Evolutionary conservation across 2,113 vertebrate species (phyloP).

Genomic region (Grammomys dolichurus): DNA sequence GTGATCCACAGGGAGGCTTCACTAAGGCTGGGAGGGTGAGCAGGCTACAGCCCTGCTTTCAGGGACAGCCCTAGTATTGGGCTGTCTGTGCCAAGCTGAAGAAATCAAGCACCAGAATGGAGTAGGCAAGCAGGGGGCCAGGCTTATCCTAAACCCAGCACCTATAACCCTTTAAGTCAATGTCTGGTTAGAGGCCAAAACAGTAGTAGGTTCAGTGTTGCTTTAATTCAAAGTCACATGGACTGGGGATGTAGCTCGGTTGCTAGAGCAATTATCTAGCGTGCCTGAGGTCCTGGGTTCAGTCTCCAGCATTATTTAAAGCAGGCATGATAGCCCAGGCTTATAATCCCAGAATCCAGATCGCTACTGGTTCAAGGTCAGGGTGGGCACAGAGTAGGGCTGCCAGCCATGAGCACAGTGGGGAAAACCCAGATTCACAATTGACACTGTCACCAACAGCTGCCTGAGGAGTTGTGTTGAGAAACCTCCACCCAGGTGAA

Average conservation of each 20-base stretch:
- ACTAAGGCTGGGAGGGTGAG: neutral
- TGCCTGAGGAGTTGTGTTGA: neutral
- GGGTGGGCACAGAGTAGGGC: too few relatives aligned
- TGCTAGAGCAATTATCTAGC: too few relatives aligned
- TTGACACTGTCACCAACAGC: neutral
- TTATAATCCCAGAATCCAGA: neutral
- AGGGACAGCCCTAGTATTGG: neutral
- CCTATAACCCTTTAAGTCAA: too few relatives aligned
- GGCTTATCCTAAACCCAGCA: neutral
- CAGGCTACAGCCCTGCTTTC: neutral
- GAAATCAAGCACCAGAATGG: neutral
- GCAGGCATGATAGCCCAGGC: neutral
- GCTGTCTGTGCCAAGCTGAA: neutral
- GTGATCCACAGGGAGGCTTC: neutral
- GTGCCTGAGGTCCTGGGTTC: too few relatives aligned
- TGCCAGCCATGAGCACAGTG: too few relatives aligned
- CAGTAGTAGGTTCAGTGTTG: neutral
- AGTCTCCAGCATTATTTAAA: neutral
- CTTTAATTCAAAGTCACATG: neutral
- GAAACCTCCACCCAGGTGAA: neutral
- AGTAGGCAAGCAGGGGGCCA: neutral
- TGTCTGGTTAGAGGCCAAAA: neutral
- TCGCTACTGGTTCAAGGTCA: neutral
- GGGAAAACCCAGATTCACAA: neutral
- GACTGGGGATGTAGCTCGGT: neutral